Evolutionary conservation across 1,140 invertebrate species (phyloP).

Genomic region (Sesamia nonagrioides): DNA sequence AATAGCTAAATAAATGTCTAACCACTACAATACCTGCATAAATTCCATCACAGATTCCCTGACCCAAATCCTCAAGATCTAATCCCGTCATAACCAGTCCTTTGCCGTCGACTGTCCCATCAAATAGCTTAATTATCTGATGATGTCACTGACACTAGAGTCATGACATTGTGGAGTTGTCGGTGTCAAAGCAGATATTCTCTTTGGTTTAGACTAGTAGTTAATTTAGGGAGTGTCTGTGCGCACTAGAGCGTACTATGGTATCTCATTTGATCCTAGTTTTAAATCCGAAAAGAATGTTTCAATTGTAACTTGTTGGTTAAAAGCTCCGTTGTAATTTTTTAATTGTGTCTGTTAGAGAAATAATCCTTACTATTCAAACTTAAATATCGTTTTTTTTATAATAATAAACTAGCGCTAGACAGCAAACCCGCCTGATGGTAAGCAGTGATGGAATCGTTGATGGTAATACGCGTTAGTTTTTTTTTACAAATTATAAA

Average conservation of each 20-base stretch:
- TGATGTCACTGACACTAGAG: background rate
- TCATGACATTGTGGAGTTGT: background rate
- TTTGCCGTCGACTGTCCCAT: background rate
- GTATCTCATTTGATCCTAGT: constrained; percentile 13
- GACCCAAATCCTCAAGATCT: background rate
- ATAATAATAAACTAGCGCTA: too few relatives aligned
- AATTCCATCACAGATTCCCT: background rate
- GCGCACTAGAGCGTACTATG: background rate
- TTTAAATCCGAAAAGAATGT: background rate
- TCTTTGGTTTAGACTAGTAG: background rate
- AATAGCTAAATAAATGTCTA: too few relatives aligned
- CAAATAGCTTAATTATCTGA: background rate
- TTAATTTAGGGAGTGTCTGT: constrained; percentile 9
- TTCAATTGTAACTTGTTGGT: background rate
- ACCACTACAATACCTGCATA: too few relatives aligned
- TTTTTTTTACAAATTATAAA: too few relatives aligned
- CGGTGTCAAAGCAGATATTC: background rate
- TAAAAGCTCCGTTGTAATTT: too few relatives aligned
- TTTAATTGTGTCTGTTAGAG: too few relatives aligned
- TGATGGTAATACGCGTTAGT: too few relatives aligned
- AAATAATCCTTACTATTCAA: too few relatives aligned
- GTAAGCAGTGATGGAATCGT: too few relatives aligned
- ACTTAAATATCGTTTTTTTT: too few relatives aligned
- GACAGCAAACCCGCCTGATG: too few relatives aligned
- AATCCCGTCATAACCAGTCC: background rate